A percentile compares a stretch with the other conserved stretches of the same genome.
These are phyloP conservation scores for Chaetura pelagica DNA, from an alignment of 2,113 vertebrate genomes.

Conservation along the genomic window DNA sequence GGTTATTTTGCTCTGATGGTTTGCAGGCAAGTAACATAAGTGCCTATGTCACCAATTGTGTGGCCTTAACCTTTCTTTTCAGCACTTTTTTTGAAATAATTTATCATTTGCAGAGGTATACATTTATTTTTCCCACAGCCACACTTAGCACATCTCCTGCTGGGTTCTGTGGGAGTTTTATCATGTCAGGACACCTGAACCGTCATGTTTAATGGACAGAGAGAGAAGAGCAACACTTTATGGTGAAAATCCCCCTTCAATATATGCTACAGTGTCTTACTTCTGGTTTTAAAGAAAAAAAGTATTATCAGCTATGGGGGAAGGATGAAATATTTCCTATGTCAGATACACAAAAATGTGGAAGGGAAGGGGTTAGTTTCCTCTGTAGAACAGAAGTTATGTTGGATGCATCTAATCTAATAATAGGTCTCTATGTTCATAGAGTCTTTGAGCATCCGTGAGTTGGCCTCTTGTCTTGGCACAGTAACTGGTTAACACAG, in stretches of 20 bases:
- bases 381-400: background rate
- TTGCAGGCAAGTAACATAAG: background rate
- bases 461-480: background rate
- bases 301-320: too few species aligned
- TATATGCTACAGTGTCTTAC: background rate
- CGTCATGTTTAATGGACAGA: background rate
- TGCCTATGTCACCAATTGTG: background rate
- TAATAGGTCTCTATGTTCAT: background rate
- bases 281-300: background rate
- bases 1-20: background rate
- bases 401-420: background rate
- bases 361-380: background rate
- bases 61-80: background rate
- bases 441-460: background rate
- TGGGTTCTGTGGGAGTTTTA: background rate
- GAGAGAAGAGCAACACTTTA: background rate
- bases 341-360: background rate
- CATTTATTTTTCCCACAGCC: background rate
- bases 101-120: background rate
- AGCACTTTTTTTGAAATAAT: background rate
- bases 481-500: background rate
- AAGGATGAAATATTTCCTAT: fast-evolving
- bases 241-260: background rate
- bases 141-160: background rate
- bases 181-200: background rate